A percentile compares a stretch with the other conserved stretches of the same genome.
Evolutionary conservation across 2,888 invertebrate species (phyloP).

Genomic region (Gnatocerus cornutus): DNA sequence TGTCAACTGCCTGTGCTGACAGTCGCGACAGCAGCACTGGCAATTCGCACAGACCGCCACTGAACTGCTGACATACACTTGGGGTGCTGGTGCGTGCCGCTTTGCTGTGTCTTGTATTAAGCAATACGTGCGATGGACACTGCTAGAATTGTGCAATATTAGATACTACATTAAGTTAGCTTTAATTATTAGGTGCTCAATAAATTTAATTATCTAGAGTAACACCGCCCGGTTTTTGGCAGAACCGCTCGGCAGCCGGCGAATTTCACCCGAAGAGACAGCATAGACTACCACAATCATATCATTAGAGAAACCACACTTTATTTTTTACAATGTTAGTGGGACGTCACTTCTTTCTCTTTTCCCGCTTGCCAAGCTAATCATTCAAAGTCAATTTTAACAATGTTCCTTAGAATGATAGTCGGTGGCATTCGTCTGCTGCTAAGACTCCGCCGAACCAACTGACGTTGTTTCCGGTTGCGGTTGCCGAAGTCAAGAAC

Average conservation of each 20-base stretch:
- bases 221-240: constrained; percentile 56
- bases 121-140: constrained; percentile 67
- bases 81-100: constrained; percentile 57
- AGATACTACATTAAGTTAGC: constrained; percentile 70
- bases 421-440: constrained; percentile 27
- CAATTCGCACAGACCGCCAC: constrained; percentile 60
- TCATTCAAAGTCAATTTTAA: constrained; percentile 32
- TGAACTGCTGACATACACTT: constrained; percentile 52
- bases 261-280: constrained; percentile 10
- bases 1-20: constrained; percentile 62
- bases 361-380: constrained; percentile 15
- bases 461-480: constrained; percentile 20
- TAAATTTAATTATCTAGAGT: constrained; percentile 62
- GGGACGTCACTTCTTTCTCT: constrained; percentile 10
- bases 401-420: constrained; percentile 15
- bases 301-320: constrained; percentile 22
- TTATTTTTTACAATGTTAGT: constrained; percentile 25
- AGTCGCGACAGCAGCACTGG: constrained; percentile 60
- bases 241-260: constrained; percentile 31
- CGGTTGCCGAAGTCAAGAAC: constrained; percentile 40
- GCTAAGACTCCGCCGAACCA: constrained; percentile 26
- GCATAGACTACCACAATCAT: constrained; percentile 26
- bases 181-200: constrained; percentile 73
- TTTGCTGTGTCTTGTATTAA: constrained; percentile 62
- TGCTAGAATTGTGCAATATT: constrained; percentile 72